These are phyloP conservation scores for Epizoanthus ramosus DNA, from an alignment of 92 coral and sea anemone species.

Conservation along the genomic window DNA sequence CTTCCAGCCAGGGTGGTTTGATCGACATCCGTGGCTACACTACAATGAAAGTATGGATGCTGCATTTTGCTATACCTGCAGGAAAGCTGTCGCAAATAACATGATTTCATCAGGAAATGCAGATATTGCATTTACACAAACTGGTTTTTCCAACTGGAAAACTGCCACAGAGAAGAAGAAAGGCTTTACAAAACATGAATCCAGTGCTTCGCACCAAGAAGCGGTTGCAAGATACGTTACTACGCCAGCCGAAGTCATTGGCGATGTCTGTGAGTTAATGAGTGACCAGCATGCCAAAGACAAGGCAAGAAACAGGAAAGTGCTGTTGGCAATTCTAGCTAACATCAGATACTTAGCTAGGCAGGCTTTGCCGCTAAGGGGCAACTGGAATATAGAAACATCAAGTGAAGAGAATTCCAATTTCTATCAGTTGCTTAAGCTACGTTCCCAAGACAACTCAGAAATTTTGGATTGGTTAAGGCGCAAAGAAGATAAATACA, in stretches of 20 bases:
- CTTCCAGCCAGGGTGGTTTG: conserved; percentile 65
- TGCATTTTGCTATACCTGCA: conserved; percentile 63
- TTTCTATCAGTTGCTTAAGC: conserved; percentile 46
- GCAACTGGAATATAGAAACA: conserved; percentile 50
- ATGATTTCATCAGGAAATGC: conserved; percentile 54
- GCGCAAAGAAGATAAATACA: conserved; percentile 52
- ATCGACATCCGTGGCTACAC: conserved; percentile 56
- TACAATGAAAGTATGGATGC: conserved; percentile 53
- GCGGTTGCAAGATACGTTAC: conserved; percentile 54
- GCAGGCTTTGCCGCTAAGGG: conserved; percentile 56
- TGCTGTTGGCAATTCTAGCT: conserved; percentile 54
- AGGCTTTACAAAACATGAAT: conserved; percentile 56
- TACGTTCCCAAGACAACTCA: conserved; percentile 49
- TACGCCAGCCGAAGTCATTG: conserved; percentile 37
- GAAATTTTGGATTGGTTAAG: conserved; percentile 51
- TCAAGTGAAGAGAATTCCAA: conserved; percentile 53
- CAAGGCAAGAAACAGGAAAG: conserved; percentile 47
- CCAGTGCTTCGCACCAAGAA: conserved; percentile 31
- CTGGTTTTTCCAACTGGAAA: conserved; percentile 63
- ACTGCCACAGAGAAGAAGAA: conserved; percentile 59
- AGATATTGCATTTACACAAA: conserved; percentile 50
- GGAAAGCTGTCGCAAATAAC: conserved; percentile 45
- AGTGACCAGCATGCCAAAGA: conserved; percentile 37
- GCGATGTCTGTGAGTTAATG: conserved; percentile 46
- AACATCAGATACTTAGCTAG: conserved; percentile 54